Base-by-base conservation (phyloP, 2,797 vertebrate genomes). In the Diceros bicornis region DNA sequence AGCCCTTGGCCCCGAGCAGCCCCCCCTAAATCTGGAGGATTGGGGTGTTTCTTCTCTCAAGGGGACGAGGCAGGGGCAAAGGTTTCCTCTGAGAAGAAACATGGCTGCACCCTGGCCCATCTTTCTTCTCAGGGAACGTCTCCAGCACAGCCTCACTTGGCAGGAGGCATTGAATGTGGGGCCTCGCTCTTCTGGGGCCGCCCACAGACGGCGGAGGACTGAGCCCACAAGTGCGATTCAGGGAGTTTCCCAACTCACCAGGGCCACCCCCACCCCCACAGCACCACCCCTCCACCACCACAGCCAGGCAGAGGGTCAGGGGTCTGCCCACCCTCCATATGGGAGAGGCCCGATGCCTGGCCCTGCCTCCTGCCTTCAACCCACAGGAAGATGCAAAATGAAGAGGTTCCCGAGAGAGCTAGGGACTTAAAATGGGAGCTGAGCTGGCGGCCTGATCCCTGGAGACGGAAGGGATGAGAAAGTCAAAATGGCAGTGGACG, bases 251-350 rank as follows among this genome's bases (percentile, higher is more conserved):
- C 25, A 29, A 25, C 47, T 69, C 57, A 29, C 29, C 8, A 11
- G n/a, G 52, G 12, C 14, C 25, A 66, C 2, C 47, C 41, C 20
- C 4, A 0, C 2, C 0, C 52, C 18, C n/a, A n/a, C n/a, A 18
- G 2, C 12, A 7, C 14, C 0, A 0, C 17, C 32, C 66, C 27
- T 6, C 4, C 12, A 7, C 14, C 12, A 7, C 14, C 0, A 0
- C 17, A n/a, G 32, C 52, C 34, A 44, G 88, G 23, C 44, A 16
- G 21, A 7, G 2, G 9, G n/a, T 2, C 21, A 2, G 2, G 20
- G 18, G 10, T 16, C 10, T 2, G 12, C 10, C 57, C 27, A 23
- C 10, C 5, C 2, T 10, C 25, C 66, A 1, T 4, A 3, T 17
- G 29, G 25, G 41, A 37, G 37, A 92, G 37, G 23, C 37, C 32